Base-by-base conservation (phyloP, 2,797 vertebrate genomes). In the Gallinago nigripennis region DNA sequence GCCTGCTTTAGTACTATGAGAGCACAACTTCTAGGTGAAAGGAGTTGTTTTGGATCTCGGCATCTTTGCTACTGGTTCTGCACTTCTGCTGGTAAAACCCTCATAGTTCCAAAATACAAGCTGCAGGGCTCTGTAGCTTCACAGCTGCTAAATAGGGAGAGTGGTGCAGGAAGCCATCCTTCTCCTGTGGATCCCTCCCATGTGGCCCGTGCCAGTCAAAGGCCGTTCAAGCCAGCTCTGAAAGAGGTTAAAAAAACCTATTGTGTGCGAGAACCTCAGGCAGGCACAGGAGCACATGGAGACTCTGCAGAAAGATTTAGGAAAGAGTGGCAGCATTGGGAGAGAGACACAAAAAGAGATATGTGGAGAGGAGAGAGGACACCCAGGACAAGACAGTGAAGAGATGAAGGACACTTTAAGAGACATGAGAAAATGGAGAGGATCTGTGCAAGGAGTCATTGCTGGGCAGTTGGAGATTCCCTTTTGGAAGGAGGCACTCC, bases 131-230 rank as follows among this genome's bases (percentile, higher is more conserved):
- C 60, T 82, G 54, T 7, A 35, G 70, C 41, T 61, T 31, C 72
- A 13, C 24, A 45, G 39, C 69, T 76, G 30, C 80, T 30, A 9
- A 85, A 28, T 30, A 27, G 21, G n/a, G n/a, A 46, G 14, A 33
- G 27, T 63, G 18, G 11, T 0, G 2, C 24, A 7, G 56, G 20
- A 39, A 46, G 37, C 66, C 0, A 0, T 46, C 21, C 25, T 73
- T 45, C 41, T 71, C 43, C 43, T 41, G 28, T 8, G 7, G 41
- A 16, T 81, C 43, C 30, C n/a, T 76, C 35, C 30, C 0, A 0
- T 5, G n/a, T 43, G 21, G 30, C 25, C 23, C n/a, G 14, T 58
- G 61, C 43, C 19, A 17, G 30, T 78, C 50, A 24, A 54, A 46
- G 46, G 48, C 30, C 21, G 30, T 37, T 81, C 45, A 33, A 85